phyloP scores from a whole-genome alignment of 1,140 invertebrate species.

The Formica exsecta region DNA sequence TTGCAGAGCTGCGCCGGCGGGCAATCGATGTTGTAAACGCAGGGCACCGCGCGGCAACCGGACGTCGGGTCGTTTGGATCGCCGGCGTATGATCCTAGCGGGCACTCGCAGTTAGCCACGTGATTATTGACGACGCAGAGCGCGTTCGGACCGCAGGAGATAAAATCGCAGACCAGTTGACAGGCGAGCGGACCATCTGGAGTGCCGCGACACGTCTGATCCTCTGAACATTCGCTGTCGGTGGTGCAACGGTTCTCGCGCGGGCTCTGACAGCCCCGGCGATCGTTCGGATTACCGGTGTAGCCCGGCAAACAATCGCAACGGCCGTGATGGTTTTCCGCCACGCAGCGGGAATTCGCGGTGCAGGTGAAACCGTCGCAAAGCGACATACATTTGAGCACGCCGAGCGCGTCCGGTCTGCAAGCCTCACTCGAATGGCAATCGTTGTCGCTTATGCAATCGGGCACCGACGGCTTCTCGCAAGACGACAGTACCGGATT shows the following conservation, averaged over 20 bases:
- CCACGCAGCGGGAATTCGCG: constrained; percentile 92
- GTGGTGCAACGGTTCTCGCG: constrained; percentile 91
- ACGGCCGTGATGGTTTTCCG: constrained; percentile 90
- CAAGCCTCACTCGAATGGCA: constrained; percentile 91
- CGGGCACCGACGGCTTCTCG: constrained; percentile 94
- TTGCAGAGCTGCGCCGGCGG: constrained; percentile 92
- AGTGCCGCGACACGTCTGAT: constrained; percentile 90
- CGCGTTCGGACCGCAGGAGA: constrained; percentile 94
- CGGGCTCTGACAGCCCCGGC: constrained; percentile 92
- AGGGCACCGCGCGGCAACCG: constrained; percentile 93
- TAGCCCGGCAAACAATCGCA: constrained; percentile 94
- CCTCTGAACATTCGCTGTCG: constrained; percentile 93
- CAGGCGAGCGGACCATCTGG: constrained; percentile 86
- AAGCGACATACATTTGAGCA: constrained; percentile 92
- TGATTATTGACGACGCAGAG: constrained; percentile 95
- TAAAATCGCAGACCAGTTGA: constrained; percentile 91
- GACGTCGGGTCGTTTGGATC: constrained; percentile 92
- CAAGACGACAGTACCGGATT: constrained; percentile 93
- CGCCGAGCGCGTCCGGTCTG: constrained; percentile 93
- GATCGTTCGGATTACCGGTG: constrained; percentile 95
- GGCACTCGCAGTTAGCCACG: constrained; percentile 95
- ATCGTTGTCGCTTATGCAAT: constrained; percentile 91
- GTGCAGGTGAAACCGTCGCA: constrained; percentile 94
- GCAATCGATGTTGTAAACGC: constrained; percentile 95
- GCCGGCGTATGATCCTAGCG: constrained; percentile 93